A percentile compares a stretch with the other conserved stretches of the same genome.
Conservation (phyloP, 2,113 vertebrate species). For the Rhinopomastus cyanomelas region DNA sequence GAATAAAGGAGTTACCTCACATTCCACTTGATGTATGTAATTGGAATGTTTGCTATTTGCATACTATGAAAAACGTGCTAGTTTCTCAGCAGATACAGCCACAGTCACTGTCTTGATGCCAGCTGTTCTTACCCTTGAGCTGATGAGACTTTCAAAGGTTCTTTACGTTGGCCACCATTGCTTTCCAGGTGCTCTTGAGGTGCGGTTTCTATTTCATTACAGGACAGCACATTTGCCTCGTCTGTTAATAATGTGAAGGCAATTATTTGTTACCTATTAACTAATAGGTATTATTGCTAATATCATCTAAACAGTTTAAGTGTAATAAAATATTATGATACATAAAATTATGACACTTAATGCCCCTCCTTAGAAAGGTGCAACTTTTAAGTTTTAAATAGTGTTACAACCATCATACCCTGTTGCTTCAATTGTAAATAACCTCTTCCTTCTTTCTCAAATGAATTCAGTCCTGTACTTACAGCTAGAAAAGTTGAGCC, state of each 20-base stretch:
- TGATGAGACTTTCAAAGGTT: conserved; percentile 18
- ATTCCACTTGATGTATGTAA: neutral
- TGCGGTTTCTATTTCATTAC: neutral
- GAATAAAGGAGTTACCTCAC: neutral
- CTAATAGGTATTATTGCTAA: neutral
- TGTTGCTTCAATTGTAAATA: neutral
- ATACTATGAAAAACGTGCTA: neutral
- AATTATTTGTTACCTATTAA: neutral
- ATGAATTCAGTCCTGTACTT: neutral
- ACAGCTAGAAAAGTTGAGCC: neutral
- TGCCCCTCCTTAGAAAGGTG: neutral
- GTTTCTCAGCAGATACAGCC: neutral
- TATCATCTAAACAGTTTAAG: neutral
- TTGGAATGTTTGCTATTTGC: neutral
- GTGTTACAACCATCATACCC: neutral
- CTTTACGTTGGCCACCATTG: neutral
- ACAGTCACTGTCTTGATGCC: neutral
- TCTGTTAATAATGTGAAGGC: conserved; percentile 61
- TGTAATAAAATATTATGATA: neutral
- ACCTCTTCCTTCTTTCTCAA: neutral
- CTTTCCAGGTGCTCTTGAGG: conserved; percentile 25
- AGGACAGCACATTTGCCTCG: conserved; percentile 9
- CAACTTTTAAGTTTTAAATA: neutral
- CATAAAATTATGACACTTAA: neutral
- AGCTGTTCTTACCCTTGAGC: conserved; percentile 57